Base-by-base conservation (phyloP, 2,888 invertebrate genomes). In the Noctua janthina region DNA sequence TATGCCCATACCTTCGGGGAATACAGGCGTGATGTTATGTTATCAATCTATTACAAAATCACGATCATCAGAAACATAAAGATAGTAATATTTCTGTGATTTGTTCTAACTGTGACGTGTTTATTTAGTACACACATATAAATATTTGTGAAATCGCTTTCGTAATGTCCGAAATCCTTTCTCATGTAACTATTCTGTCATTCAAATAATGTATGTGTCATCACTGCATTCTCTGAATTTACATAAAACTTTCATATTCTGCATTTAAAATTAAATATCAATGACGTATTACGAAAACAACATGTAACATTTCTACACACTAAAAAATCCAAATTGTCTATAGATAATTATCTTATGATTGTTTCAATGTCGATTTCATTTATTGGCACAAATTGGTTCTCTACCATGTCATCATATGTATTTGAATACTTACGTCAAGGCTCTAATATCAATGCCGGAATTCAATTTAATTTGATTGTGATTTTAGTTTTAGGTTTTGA, bases 321-420 rank as follows among this genome's bases (percentile, higher is more conserved):
- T 35, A 35, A 51, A 81, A 80, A 85, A 81, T 76, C 76, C 79
- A 75, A 88, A 89, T 90, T 89, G 82, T 82, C 79, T 78, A 78
- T 85, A 82, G 90, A 85, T 88, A 90, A 90, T 88, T 90, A 83
- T 82, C 79, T 79, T 68, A 84, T 90, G 87, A 90, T 90, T 90
- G 90, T 87, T 90, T 90, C 90, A 90, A 90, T 90, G 90, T 81
- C 91, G 79, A 85, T 90, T 89, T 89, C 87, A 89, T 92, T 90
- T 90, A 91, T 89, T 89, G 88, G 83, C 83, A 87, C 88, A 88
- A 90, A 89, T 89, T 92, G 90, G 83, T 84, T 82, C 82, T 87
- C 84, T 86, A 84, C 86, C 88, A 87, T 88, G 88, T 90, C 92
- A 91, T 87, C 88, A 88, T 84, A 46, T 46, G 46, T 46, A 88